Base-by-base conservation (phyloP, 2,113 vertebrate species). In the Chloroceryle aenea region DNA sequence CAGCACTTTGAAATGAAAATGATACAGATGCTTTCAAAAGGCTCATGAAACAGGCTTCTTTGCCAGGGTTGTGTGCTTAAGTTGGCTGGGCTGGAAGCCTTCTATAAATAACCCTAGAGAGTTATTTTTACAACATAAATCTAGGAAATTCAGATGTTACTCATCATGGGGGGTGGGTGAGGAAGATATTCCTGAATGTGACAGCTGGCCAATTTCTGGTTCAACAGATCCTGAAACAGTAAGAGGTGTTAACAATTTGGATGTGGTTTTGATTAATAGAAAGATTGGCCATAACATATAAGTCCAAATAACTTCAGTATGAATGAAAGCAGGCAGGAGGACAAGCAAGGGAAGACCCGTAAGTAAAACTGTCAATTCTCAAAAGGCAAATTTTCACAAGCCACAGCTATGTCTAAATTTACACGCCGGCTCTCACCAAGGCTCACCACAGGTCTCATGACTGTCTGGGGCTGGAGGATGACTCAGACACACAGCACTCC, bases 71-170 rank as follows among this genome's bases (percentile, higher is more conserved):
- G 50, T 53, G 17, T 69, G 55, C 40, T 83, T 66, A 76, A 66
- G 30, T 29, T 80, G 68, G 30, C 61, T 84, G 61, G 68, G 43
- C 47, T 81, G 56, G 64, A 87, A 92, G 71, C 20, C 5, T 30
- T 48, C 56, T 75, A 78, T 63, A 95, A 95, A 90, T 84, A 89
- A 63, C 22, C 30, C 34, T 36, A 83, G 52, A 79, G 20, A 96
- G 73, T 40, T 96, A 93, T 78, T 95, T 95, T 88, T 93, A 40
- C 6, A 71, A 83, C 87, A 87, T 26, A 86, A 55, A 71, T 87
- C 76, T 84, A 92, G 83, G 76, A 89, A 95, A 90, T 87, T 87
- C 68, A 95, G 72, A 84, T 84, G 62, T 96, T 94, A 93, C n/a
- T 95, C 69, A 89, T 92, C 52, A 76, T 29, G 48, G 36, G 30